A percentile compares a stretch with the other conserved stretches of the same genome.
phyloP scores from a whole-genome alignment of 2,797 vertebrate species.

The Halcyon chelicuti region DNA sequence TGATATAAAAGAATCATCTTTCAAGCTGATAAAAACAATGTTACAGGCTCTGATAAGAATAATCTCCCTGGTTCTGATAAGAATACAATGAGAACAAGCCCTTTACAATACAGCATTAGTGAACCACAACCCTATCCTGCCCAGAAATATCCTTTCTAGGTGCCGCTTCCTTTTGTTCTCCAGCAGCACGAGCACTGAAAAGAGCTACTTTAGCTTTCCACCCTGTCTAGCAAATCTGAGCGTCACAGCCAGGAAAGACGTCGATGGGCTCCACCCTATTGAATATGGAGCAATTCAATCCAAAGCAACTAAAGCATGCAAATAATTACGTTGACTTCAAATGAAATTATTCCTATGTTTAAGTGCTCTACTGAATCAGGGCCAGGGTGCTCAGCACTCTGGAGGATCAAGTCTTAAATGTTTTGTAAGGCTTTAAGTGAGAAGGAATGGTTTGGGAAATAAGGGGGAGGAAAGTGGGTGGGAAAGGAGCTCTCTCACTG shows the following conservation, averaged over 20 bases:
- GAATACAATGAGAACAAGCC: slow-evolving; percentile 42
- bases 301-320: slow-evolving; percentile 60
- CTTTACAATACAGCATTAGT: slow-evolving; percentile 25
- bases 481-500: slow-evolving; percentile 23
- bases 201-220: slow-evolving; percentile 16
- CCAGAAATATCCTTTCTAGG: slow-evolving; percentile 54
- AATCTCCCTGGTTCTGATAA: slow-evolving; percentile 57
- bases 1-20: slow-evolving; percentile 50
- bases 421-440: slow-evolving; percentile 42
- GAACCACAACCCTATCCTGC: slow-evolving; percentile 40
- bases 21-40: slow-evolving; percentile 59
- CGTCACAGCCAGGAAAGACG: not conserved
- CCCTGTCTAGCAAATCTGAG: not conserved
- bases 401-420: slow-evolving; percentile 39
- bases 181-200: not conserved
- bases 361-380: slow-evolving; percentile 39
- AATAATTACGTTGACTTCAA: slow-evolving; percentile 59
- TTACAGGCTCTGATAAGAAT: slow-evolving; percentile 53
- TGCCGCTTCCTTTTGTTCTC: slow-evolving; percentile 11
- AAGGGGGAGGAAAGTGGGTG: slow-evolving; percentile 3
- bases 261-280: slow-evolving; percentile 13
- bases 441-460: slow-evolving; percentile 47
- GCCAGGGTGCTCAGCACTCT: slow-evolving; percentile 34
- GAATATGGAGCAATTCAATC: slow-evolving; percentile 48
- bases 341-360: slow-evolving; percentile 49